A percentile compares a stretch with the other conserved stretches of the same genome.
These are phyloP conservation scores for Idaea biselata DNA, from an alignment of 2,888 invertebrate species.

Conservation along the genomic window DNA sequence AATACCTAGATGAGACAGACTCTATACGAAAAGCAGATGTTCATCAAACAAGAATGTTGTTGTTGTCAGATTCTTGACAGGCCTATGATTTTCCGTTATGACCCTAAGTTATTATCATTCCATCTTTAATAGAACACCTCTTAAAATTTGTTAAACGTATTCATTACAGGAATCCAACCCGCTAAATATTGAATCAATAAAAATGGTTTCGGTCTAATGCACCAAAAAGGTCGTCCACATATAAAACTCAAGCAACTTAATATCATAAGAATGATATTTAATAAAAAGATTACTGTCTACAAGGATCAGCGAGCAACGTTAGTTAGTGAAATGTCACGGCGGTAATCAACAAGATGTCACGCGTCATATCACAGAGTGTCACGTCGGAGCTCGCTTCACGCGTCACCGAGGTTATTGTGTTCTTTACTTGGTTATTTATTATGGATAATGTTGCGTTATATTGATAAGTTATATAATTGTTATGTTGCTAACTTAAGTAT, in stretches of 20 bases:
- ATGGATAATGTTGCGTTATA: neutral
- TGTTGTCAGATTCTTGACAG: too few species aligned
- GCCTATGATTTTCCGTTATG: too few species aligned
- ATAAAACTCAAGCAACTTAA: neutral
- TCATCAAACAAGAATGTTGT: too few species aligned
- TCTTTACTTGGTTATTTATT: neutral
- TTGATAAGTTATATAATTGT: neutral
- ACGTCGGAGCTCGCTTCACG: slow-evolving; percentile 17
- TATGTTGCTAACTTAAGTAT: neutral
- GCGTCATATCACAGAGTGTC: slow-evolving; percentile 35
- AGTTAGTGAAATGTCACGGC: slow-evolving; percentile 36
- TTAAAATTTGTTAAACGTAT: too few species aligned
- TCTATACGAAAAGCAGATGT: too few species aligned
- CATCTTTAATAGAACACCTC: too few species aligned
- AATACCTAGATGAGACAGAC: too few species aligned
- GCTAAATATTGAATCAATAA: too few species aligned
- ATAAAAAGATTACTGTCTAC: neutral
- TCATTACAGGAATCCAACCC: too few species aligned
- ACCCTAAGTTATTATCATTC: too few species aligned
- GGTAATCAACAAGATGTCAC: slow-evolving; percentile 37
- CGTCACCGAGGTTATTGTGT: neutral
- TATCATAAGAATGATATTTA: slow-evolving; percentile 1
- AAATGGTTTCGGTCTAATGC: too few species aligned
- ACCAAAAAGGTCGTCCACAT: neutral
- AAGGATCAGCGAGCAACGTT: slow-evolving; percentile 12